These are phyloP conservation scores for Bombylius major DNA, from an alignment of 2,888 invertebrate species.

Conservation along the genomic window DNA sequence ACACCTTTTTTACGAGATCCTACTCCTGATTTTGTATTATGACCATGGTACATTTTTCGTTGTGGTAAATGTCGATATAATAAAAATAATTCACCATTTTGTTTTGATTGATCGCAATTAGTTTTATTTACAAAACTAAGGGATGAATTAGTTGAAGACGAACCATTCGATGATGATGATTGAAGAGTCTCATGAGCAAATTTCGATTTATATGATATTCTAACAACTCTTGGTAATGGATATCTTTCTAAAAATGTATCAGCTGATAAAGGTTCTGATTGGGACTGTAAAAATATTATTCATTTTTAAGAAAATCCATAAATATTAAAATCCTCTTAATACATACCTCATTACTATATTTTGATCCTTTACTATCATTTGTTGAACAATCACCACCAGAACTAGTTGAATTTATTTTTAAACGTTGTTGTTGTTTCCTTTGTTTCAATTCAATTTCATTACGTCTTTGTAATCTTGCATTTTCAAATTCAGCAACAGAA, in stretches of 20 bases:
- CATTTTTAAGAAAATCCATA: too few species aligned
- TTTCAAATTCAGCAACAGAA: slow-evolving; percentile 37
- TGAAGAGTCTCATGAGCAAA: slow-evolving; percentile 33
- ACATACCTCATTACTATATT: slow-evolving; percentile 34
- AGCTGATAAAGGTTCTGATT: slow-evolving; percentile 31
- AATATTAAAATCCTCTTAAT: background rate
- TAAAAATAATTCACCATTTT: slow-evolving; percentile 30
- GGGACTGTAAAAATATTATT: slow-evolving; percentile 22
- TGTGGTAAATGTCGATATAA: slow-evolving; percentile 32
- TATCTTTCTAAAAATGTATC: slow-evolving; percentile 34
- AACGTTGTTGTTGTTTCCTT: slow-evolving; percentile 29
- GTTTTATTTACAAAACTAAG: slow-evolving; percentile 19
- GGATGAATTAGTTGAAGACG: slow-evolving; percentile 30
- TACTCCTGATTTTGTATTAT: slow-evolving; percentile 31
- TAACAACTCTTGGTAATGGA: slow-evolving; percentile 32
- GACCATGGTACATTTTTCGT: slow-evolving; percentile 33
- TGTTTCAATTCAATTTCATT: slow-evolving; percentile 36
- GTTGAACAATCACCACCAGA: slow-evolving; percentile 34
- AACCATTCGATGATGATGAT: slow-evolving; percentile 34
- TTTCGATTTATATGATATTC: slow-evolving; percentile 28
- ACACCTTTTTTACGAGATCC: slow-evolving; percentile 33
- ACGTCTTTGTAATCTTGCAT: slow-evolving; percentile 34
- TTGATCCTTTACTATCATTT: slow-evolving; percentile 36
- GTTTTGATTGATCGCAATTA: slow-evolving; percentile 15
- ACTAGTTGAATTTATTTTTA: slow-evolving; percentile 30